These are phyloP conservation scores for Venturia canescens DNA, from an alignment of 1,140 invertebrate genomes.

Conservation along the genomic window DNA sequence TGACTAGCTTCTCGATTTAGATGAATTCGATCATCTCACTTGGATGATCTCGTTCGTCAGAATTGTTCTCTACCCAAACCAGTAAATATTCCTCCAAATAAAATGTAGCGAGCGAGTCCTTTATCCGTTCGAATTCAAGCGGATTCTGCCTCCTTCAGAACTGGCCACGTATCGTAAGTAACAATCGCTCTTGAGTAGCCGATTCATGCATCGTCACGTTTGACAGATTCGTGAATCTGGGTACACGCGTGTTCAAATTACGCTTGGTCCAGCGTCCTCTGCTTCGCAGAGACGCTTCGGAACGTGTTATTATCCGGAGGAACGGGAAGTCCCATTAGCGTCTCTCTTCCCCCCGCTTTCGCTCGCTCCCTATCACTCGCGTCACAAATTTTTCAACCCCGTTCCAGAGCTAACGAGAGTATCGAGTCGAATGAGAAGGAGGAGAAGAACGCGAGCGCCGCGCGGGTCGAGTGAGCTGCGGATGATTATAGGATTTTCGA, in stretches of 20 bases:
- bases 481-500: slow-evolving; percentile 23
- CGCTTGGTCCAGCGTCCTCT: neutral
- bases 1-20: too few species aligned
- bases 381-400: neutral
- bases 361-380: neutral
- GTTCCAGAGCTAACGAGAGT: slow-evolving; percentile 21
- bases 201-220: slow-evolving; percentile 71
- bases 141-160: neutral
- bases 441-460: neutral
- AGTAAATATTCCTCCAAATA: too few species aligned
- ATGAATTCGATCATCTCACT: too few species aligned
- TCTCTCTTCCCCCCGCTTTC: neutral
- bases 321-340: slow-evolving; percentile 8
- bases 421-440: slow-evolving; percentile 35
- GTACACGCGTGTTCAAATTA: slow-evolving; percentile 16
- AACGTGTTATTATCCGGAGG: slow-evolving; percentile 19
- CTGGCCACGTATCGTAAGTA: neutral
- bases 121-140: neutral
- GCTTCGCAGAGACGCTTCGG: too few species aligned
- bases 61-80: too few species aligned
- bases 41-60: too few species aligned
- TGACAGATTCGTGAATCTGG: slow-evolving; percentile 32
- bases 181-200: slow-evolving; percentile 59
- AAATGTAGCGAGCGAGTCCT: neutral
- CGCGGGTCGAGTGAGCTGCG: slow-evolving; percentile 21